Conservation (phyloP, 92 coral and sea anemone species). For the Phenganax marumi region DNA sequence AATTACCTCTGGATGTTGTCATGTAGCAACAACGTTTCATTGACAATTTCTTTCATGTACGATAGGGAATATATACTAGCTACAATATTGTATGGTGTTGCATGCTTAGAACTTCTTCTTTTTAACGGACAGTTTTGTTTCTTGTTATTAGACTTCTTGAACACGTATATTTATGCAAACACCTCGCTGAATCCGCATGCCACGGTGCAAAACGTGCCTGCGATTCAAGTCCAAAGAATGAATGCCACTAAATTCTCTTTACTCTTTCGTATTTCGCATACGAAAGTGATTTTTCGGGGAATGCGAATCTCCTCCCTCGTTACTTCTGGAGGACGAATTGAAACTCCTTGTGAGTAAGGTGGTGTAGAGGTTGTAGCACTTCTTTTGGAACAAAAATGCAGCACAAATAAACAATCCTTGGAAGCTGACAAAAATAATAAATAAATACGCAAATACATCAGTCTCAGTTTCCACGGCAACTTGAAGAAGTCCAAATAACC, state of each 20-base stretch:
- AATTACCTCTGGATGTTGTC: slow-evolving; percentile 27
- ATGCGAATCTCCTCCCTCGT: background rate
- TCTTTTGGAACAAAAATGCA: slow-evolving; percentile 20
- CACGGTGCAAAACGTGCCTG: too few relatives aligned
- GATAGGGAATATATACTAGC: too few relatives aligned
- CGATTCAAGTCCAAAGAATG: too few relatives aligned
- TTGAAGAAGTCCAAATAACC: slow-evolving; percentile 24
- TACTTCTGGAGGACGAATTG: background rate
- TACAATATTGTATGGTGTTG: too few relatives aligned
- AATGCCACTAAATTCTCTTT: too few relatives aligned
- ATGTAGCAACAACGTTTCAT: background rate
- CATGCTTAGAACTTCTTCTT: too few relatives aligned
- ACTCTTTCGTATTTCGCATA: slow-evolving; percentile 12
- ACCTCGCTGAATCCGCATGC: too few relatives aligned
- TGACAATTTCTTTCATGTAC: too few relatives aligned
- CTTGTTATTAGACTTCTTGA: too few relatives aligned
- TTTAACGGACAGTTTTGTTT: too few relatives aligned
- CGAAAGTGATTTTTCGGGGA: too few relatives aligned
- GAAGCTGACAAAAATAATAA: slow-evolving; percentile 13
- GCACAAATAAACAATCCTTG: slow-evolving; percentile 24
- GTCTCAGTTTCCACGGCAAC: slow-evolving; percentile 13
- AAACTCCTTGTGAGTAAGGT: slow-evolving; percentile 14
- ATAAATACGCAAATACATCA: background rate
- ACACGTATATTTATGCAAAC: too few relatives aligned
- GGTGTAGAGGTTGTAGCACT: slow-evolving; percentile 26